Evolutionary conservation across 2,888 invertebrate species (phyloP), one percentile per base, ranked within the genome.

Genomic region (Platerodrilus igneus): DNA sequence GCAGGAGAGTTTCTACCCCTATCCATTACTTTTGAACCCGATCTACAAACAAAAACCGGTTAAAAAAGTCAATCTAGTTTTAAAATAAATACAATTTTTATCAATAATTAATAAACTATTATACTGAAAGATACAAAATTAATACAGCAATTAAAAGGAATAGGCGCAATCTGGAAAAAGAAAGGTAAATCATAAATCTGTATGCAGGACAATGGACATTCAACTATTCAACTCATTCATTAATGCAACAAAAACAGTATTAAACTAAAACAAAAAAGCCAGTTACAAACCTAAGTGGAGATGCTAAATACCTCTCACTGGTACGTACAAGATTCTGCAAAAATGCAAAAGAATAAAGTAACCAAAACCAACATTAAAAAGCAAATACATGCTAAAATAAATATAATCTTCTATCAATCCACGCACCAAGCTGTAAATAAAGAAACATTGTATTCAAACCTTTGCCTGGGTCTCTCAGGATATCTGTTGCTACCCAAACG

Each of bases 401-500:
- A 37, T 38, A 29, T 34, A 37, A 32, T 21, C 27, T 13, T 9
- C 31, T 34, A 33, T 33, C 20, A 29, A 29, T 41, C 33, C 38
- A 41, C 21, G n/a, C 22, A 19, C 19, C 37, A 38, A 38, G 30
- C 25, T 43, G 43, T 38, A 41, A 47, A 18, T 18, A 25, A 41
- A 41, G 27, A 25, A 43, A 30, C n/a, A n/a, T n/a, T n/a, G n/a
- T 43, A 35, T n/a, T 38, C 41, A 36, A 46, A 41, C 85, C 89
- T 85, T 70, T 90, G 87, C 66, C 89, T 77, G 44, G 78, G 77
- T 60, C 81, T 77, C 68, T 91, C 90, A 52, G 86, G 83, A 60
- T 89, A 74, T 45, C 90, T 81, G 66, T 88, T 90, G 74, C 89
- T 90, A 66, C 90, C 90, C 52, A 90, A 77, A 49, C 91, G 80